Evolutionary conservation across 2,888 invertebrate genomes (phyloP), one percentile per base, ranked within the genome.

Genomic region (Linnaemya vulpina): DNA sequence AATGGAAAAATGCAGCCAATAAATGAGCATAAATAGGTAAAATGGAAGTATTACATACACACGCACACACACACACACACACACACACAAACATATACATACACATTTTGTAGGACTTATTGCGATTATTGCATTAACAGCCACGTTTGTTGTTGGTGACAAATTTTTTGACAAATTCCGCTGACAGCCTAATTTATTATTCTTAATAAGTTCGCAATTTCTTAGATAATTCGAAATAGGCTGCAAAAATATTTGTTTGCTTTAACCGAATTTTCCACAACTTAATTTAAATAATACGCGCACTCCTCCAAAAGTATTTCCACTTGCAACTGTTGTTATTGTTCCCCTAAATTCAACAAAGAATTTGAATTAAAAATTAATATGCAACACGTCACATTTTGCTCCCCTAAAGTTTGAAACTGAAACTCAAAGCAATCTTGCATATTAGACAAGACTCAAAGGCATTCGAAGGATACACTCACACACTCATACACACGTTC

Each of bases 351-450:
- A 60, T 38, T 60, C 43, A 79, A 55, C 62, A 65, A 74, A 79
- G 83, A 84, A 71, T 84, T 75, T 84, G 71, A 71, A 75, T 79
- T 79, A 65, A 58, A 49, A 84, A 81, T 84, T 84, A 55, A 80
- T 84, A 84, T 84, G 84, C 84, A 81, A 84, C 73, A 84, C 84
- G 20, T 63, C 73, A 77, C 74, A 49, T 68, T 62, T 55, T 60
- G 46, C 22, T 76, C 67, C 55, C 73, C 62, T 58, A 67, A 73
- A 71, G 63, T 77, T 74, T 81, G 77, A 71, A 68, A 77, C 55
- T 25, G 77, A 80, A 35, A 84, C 73, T 49, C 73, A 68, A 68
- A 81, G 63, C 60, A 80, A 77, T 80, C 67, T 73, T 62, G 80
- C 55, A 53, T n/a, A n/a, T 68, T 25, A 53, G 68, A n/a, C 67